Percentiles rank a stretch among this genome's conserved stretches.
Evolutionary conservation across 1,140 invertebrate genomes (phyloP).

Genomic region (Anoplophora glabripennis): DNA sequence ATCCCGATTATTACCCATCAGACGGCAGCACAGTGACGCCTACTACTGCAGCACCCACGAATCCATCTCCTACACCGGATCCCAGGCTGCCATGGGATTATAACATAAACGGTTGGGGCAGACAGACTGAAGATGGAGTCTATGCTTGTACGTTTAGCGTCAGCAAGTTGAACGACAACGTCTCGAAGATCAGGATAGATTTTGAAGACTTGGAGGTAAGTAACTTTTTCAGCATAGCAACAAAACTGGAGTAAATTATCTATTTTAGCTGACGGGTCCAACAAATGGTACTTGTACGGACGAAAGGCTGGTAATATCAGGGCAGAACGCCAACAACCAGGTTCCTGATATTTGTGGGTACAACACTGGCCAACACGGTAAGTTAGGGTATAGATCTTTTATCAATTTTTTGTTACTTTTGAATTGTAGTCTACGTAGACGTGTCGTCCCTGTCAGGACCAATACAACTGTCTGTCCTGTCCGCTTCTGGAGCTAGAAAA

Average conservation of each 20-base stretch:
- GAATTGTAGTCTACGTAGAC: slow-evolving; percentile 68
- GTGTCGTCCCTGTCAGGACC: slow-evolving; percentile 60
- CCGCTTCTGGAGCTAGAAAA: slow-evolving; percentile 53
- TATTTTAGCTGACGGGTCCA: slow-evolving; percentile 61
- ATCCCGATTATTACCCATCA: slow-evolving; percentile 48
- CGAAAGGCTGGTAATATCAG: slow-evolving; percentile 67
- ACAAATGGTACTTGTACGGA: slow-evolving; percentile 63
- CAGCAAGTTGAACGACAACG: slow-evolving; percentile 56
- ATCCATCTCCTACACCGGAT: slow-evolving; percentile 30
- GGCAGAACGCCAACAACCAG: slow-evolving; percentile 64
- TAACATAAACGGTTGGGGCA: not conserved
- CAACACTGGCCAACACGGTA: slow-evolving; percentile 73
- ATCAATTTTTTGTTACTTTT: slow-evolving; percentile 5
- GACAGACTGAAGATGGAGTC: slow-evolving; percentile 46
- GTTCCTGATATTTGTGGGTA: slow-evolving; percentile 71
- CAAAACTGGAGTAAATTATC: not conserved
- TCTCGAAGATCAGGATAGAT: slow-evolving; percentile 67
- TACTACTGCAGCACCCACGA: slow-evolving; percentile 28
- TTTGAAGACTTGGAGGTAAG: slow-evolving; percentile 67
- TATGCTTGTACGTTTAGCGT: slow-evolving; percentile 62
- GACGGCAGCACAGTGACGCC: slow-evolving; percentile 37
- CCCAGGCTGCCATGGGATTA: slow-evolving; percentile 25
- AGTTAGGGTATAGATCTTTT: not conserved
- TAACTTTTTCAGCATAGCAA: not conserved
- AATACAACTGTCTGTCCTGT: slow-evolving; percentile 63